These are phyloP conservation scores for Cynopterus sphinx DNA, from an alignment of 2,797 vertebrate species.

Conservation along the genomic window DNA sequence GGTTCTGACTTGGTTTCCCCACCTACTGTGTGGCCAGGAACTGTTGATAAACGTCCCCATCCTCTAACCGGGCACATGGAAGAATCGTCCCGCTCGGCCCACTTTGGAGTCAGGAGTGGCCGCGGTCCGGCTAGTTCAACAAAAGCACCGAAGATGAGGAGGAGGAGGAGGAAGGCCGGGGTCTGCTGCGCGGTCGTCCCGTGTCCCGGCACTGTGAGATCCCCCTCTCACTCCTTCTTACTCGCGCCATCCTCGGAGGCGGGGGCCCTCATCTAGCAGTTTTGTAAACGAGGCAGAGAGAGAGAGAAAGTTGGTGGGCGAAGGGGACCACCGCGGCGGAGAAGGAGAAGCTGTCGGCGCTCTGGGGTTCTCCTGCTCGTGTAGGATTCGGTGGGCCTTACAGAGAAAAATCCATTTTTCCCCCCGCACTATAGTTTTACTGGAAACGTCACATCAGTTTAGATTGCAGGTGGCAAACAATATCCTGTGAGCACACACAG, in stretches of 20 bases:
- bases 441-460: conserved; percentile 33
- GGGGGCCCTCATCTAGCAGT: background rate
- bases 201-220: background rate
- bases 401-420: background rate
- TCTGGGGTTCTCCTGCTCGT: background rate
- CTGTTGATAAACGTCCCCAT: background rate
- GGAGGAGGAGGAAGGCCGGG: too few relatives aligned
- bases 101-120: background rate
- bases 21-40: background rate
- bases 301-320: background rate
- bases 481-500: background rate
- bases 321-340: background rate
- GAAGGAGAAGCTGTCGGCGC: background rate
- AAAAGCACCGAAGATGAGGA: too few relatives aligned
- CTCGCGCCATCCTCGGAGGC: background rate
- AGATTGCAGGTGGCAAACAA: background rate
- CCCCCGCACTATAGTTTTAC: background rate
- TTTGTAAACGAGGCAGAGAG: conserved; percentile 12
- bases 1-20: background rate
- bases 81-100: background rate
- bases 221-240: background rate
- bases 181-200: too few relatives aligned
- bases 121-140: too few relatives aligned
- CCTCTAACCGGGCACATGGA: background rate
- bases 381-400: background rate